These are phyloP conservation scores for Irena cyanogastra DNA, from an alignment of 2,113 vertebrate genomes.

Conservation along the genomic window DNA sequence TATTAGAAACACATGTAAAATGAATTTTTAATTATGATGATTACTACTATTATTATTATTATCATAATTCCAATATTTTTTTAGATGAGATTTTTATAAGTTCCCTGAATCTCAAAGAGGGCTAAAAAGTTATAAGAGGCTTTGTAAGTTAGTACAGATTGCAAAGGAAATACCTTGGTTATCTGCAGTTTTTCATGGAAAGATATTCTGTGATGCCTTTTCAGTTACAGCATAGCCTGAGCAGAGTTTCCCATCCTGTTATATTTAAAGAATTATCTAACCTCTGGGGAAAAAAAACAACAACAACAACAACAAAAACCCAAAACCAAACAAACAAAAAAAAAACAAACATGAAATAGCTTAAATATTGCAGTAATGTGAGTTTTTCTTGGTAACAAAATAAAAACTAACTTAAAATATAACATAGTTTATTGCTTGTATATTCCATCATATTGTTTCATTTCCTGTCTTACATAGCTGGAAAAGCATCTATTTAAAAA, in stretches of 20 bases:
- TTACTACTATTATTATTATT: not conserved
- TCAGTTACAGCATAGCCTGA: not conserved
- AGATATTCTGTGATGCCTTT: not conserved
- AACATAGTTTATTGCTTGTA: not conserved
- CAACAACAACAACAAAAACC: not conserved
- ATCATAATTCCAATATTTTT: not conserved
- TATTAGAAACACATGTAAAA: not conserved
- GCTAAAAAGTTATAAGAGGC: not conserved
- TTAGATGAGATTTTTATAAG: not conserved
- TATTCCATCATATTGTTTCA: not conserved
- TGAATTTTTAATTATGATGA: not conserved
- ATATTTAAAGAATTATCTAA: not conserved
- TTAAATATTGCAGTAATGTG: not conserved
- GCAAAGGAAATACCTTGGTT: not conserved
- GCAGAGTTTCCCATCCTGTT: not conserved
- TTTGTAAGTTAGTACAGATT: not conserved
- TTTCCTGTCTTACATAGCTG: not conserved
- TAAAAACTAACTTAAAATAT: not conserved
- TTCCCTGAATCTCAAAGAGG: not conserved
- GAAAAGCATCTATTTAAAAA: not conserved
- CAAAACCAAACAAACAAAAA: not conserved
- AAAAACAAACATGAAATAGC: not conserved
- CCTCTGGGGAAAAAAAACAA: not conserved
- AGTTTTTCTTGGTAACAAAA: not conserved
- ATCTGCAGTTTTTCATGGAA: not conserved